A percentile compares a stretch with the other conserved stretches of the same genome.
phyloP scores from a whole-genome alignment of 1,140 invertebrate genomes.

The Drosophila varians region DNA sequence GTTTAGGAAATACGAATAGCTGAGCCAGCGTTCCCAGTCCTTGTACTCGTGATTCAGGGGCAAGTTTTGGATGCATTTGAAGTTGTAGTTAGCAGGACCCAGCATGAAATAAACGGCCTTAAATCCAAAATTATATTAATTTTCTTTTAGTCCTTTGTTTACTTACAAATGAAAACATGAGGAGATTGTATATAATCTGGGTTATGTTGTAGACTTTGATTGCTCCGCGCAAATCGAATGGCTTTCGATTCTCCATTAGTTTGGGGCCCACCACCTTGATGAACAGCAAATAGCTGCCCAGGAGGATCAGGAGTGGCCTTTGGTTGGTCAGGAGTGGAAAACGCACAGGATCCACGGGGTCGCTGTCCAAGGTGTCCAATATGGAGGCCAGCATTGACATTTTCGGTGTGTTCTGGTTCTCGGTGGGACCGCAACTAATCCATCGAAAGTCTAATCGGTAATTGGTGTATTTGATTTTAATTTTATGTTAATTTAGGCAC shows the following conservation, averaged over 20 bases:
- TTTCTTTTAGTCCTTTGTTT: neutral
- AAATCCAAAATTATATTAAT: constrained; percentile 1
- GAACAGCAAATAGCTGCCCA: constrained; percentile 90
- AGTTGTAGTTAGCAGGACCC: constrained; percentile 14
- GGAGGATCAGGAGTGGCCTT: constrained; percentile 88
- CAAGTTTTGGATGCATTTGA: constrained; percentile 30
- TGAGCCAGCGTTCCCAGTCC: constrained; percentile 22
- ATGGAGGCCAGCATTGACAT: constrained; percentile 35
- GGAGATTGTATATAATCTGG: constrained; percentile 84
- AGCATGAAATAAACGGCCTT: constrained; percentile 33
- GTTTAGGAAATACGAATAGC: constrained; percentile 51
- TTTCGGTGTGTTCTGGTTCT: neutral
- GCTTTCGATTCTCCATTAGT: constrained; percentile 92
- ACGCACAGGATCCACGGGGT: constrained; percentile 28
- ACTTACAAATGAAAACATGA: constrained; percentile 8
- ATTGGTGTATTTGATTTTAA: neutral
- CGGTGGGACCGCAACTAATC: constrained; percentile 3
- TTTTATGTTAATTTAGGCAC: constrained; percentile 9
- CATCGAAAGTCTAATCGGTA: neutral
- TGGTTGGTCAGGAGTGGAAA: constrained; percentile 88
- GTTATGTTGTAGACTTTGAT: constrained; percentile 92
- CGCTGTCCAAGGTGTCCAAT: constrained; percentile 11
- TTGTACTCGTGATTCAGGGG: constrained; percentile 42
- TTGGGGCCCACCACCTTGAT: constrained; percentile 86
- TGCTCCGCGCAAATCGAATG: constrained; percentile 89